phyloP scores from a whole-genome alignment of 2,888 invertebrate species.

The Lumbricus terrestris region DNA sequence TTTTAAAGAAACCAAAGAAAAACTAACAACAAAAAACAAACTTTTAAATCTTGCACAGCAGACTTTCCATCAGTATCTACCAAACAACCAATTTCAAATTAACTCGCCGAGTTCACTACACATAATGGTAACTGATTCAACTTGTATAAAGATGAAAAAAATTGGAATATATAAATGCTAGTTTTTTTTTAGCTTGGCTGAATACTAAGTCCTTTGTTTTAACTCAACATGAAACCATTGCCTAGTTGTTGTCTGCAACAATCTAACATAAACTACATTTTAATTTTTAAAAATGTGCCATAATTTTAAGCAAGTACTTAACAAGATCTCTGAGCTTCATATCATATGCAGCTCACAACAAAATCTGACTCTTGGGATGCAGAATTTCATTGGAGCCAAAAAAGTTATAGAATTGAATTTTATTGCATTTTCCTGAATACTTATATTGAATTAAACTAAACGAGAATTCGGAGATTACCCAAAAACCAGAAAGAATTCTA shows the following conservation, averaged over 20 bases:
- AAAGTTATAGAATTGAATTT: neutral
- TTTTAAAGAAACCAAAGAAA: neutral
- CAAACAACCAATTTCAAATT: neutral
- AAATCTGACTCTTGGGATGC: neutral
- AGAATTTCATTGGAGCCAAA: neutral
- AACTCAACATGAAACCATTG: no score
- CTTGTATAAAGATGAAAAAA: neutral
- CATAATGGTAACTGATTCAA: neutral
- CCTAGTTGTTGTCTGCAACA: no score
- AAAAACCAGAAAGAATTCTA: neutral
- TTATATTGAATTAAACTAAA: neutral
- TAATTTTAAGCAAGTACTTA: neutral
- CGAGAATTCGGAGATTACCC: neutral
- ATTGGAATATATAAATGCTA: no score
- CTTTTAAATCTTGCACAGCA: neutral
- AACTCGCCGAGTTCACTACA: neutral
- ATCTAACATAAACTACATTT: neutral
- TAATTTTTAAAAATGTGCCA: neutral
- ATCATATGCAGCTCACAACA: neutral
- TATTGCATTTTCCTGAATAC: neutral
- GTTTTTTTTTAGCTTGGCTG: neutral
- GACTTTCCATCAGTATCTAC: neutral
- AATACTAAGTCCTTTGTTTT: no score
- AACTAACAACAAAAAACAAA: neutral
- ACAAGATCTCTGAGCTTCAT: neutral